These are phyloP conservation scores for Phyllotreta striolata DNA, from an alignment of 2,888 invertebrate genomes.

Conservation along the genomic window DNA sequence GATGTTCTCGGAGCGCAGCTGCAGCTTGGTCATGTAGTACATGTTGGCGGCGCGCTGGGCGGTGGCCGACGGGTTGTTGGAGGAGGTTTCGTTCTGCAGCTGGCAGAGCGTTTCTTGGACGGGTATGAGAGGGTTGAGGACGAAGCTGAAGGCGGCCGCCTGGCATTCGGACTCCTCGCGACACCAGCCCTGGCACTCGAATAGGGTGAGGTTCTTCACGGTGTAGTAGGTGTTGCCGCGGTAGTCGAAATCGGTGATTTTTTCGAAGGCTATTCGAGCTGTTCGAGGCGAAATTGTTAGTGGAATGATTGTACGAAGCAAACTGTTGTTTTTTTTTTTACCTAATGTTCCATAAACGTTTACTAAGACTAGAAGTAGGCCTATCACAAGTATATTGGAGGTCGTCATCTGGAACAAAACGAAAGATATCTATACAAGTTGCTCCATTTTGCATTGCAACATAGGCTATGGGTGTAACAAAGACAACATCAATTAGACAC, in stretches of 20 bases:
- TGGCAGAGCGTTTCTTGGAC: conserved; percentile 67
- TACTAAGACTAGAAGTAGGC: conserved; percentile 53
- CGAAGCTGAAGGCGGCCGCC: conserved; percentile 93
- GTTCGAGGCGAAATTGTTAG: conserved; percentile 44
- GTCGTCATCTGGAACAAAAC: conserved; percentile 52
- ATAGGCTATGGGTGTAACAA: too few species aligned
- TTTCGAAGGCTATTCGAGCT: conserved; percentile 91
- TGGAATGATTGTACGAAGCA: too few species aligned
- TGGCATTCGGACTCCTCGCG: conserved; percentile 91
- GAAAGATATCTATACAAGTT: conserved; percentile 15
- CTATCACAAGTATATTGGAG: conserved; percentile 46
- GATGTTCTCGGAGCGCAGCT: conserved; percentile 89
- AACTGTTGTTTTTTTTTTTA: conserved; percentile 38
- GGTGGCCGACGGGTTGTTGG: conserved; percentile 85
- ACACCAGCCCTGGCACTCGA: conserved; percentile 96
- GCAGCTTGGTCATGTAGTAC: conserved; percentile 94
- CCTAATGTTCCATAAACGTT: conserved; percentile 54
- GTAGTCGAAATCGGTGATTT: conserved; percentile 91
- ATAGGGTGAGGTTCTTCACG: conserved; percentile 88
- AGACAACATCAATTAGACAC: too few species aligned
- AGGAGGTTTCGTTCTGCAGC: conserved; percentile 90
- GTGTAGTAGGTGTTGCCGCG: conserved; percentile 91
- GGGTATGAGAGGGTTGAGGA: conserved; percentile 89
- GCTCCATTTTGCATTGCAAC: too few species aligned
- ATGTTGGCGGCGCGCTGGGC: conserved; percentile 88